Evolutionary conservation across 2,888 invertebrate species (phyloP).

Genomic region (Gymnosoma rotundatum): DNA sequence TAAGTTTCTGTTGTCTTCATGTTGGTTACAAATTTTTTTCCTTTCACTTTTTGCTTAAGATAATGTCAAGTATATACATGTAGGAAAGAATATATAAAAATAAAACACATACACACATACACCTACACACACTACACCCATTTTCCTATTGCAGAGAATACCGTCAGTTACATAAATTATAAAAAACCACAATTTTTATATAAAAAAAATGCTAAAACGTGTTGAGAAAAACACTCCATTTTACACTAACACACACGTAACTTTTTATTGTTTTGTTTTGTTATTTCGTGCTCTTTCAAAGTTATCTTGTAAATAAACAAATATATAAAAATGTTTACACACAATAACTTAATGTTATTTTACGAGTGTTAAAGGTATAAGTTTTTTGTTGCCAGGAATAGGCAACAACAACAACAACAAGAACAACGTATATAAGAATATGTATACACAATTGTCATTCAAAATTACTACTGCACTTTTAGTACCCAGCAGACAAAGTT

Average conservation of each 20-base stretch:
- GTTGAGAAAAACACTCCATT: not conserved
- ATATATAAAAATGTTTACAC: conserved; percentile 48
- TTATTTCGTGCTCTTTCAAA: not conserved
- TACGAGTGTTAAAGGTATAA: conserved; percentile 21
- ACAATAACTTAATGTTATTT: conserved; percentile 52
- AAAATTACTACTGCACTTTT: not conserved
- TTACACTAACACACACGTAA: not conserved
- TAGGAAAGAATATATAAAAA: not conserved
- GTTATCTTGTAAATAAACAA: conserved; percentile 29
- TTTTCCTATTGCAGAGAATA: not conserved
- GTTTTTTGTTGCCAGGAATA: not conserved
- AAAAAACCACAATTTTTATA: conserved; percentile 13
- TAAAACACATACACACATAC: not conserved
- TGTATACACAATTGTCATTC: not conserved
- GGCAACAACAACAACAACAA: not conserved
- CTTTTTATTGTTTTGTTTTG: not conserved
- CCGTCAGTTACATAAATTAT: conserved; percentile 13
- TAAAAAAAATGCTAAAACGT: not conserved
- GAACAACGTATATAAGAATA: not conserved
- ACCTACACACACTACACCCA: not conserved
- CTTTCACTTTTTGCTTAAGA: conserved; percentile 2
- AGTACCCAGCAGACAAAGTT: not conserved
- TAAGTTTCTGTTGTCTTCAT: conserved; percentile 10
- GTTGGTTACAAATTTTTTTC: not conserved
- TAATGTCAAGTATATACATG: conserved; percentile 11